Conservation (phyloP, 2,797 vertebrate species). For the Leuciscus waleckii region DNA sequence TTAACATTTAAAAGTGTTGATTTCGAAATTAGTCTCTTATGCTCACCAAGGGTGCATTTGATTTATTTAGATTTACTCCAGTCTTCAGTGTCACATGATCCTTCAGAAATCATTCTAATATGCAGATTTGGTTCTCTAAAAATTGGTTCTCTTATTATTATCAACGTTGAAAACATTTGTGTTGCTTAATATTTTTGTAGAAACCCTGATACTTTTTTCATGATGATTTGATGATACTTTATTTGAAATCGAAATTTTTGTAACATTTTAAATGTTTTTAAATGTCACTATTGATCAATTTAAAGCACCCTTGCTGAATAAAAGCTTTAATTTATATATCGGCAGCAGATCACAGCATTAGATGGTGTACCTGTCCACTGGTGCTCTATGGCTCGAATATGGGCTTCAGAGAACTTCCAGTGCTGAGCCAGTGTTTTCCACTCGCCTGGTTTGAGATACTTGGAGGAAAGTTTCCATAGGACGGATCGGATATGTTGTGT, state of each 20-base stretch:
- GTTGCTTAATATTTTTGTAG: neutral
- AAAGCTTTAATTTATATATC: neutral
- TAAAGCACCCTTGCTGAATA: neutral
- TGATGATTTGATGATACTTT: neutral
- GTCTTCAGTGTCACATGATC: neutral
- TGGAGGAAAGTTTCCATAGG: conserved; percentile 88
- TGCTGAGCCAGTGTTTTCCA: conserved; percentile 89
- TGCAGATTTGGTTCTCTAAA: neutral
- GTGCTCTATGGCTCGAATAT: conserved; percentile 86
- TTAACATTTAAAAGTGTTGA: neutral
- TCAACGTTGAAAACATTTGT: neutral
- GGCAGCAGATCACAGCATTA: neutral
- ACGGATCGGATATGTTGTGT: conserved; percentile 87
- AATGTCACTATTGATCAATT: neutral
- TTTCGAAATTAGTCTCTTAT: neutral
- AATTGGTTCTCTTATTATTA: neutral
- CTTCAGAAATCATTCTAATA: neutral
- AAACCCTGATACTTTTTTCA: neutral
- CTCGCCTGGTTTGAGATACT: conserved; percentile 81
- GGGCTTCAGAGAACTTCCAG: conserved; percentile 89
- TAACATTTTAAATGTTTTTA: neutral
- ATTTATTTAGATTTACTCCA: neutral
- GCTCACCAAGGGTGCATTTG: neutral
- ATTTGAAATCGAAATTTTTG: neutral
- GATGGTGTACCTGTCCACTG: conserved; percentile 79